Conservation (phyloP, 2,888 invertebrate genomes). For the Phaedon cochleariae region DNA sequence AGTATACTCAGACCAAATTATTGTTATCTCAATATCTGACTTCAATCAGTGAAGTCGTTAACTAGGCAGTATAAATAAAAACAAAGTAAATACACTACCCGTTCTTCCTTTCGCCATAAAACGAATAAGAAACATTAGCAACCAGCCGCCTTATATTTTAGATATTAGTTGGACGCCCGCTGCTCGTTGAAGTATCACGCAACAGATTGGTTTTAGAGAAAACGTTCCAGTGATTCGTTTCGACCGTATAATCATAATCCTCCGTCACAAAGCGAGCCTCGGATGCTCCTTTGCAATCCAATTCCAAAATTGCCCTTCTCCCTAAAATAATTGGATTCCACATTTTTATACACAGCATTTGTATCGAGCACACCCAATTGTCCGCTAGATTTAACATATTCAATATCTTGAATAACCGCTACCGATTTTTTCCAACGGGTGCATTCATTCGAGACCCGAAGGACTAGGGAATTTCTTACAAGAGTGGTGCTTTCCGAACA, state of each 20-base stretch:
- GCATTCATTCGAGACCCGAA: constrained; percentile 36
- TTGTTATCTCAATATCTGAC: too few relatives aligned
- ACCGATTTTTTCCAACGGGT: constrained; percentile 47
- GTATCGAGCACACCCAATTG: constrained; percentile 49
- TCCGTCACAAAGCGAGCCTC: constrained; percentile 41
- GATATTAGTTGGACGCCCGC: constrained; percentile 23
- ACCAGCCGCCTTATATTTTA: constrained; percentile 8
- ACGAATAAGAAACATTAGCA: too few relatives aligned
- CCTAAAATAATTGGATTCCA: constrained; percentile 47
- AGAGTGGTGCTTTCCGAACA: constrained; percentile 46
- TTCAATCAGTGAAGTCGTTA: too few relatives aligned
- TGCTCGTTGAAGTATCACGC: constrained; percentile 51
- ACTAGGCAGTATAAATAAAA: too few relatives aligned
- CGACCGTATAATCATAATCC: constrained; percentile 55
- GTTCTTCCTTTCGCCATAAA: too few relatives aligned
- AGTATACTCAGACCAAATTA: too few relatives aligned
- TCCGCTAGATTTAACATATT: constrained; percentile 58
- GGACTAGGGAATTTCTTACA: constrained; percentile 12
- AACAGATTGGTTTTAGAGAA: constrained; percentile 53
- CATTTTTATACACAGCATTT: constrained; percentile 17
- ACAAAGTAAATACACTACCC: too few relatives aligned
- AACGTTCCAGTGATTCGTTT: constrained; percentile 30
- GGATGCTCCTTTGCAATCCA: constrained; percentile 38
- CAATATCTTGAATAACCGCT: constrained; percentile 52
- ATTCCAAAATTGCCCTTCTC: constrained; percentile 32